Base-by-base conservation (phyloP, 2,113 vertebrate species). In the Salvator merianae region DNA sequence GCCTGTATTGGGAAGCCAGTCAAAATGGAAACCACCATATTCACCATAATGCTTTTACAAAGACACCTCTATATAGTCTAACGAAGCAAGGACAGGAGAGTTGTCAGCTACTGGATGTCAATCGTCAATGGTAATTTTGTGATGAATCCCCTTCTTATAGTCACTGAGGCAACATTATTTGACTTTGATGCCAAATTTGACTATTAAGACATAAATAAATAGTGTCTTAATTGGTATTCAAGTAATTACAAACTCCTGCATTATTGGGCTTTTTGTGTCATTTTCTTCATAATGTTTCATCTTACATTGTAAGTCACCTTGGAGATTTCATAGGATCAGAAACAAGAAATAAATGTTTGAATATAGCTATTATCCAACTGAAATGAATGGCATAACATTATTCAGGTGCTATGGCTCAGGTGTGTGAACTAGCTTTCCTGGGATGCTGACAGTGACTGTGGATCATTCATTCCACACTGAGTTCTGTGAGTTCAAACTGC, bases 401-500 rank as follows among this genome's bases (percentile, higher is more conserved):
- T 16, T n/a, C n/a, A n/a, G n/a, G n/a, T n/a, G n/a, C n/a, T 69
- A 6, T 50, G 65, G 20, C 28, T 34, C 30, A 68, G 30, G n/a
- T 30, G n/a, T 78, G 62, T 43, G 77, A 66, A 66, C n/a, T 47
- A 79, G 26, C 16, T 79, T 28, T 38, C 38, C 47, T 6, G 28
- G 62, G 77, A 65, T 77, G 30, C 50, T 69, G 38, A 47, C 59
- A 7, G 6, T 30, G n/a, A 26, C 1, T 0, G 74, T 85, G 82
- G 69, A 85, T 84, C 79, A 83, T 53, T 65, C 0, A 0, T 79
- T 83, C 50, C 32, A 84, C 91, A 87, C 71, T 80, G 86, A 85
- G 66, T 75, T 77, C 38, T 53, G 28, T 24, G 13, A 79, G 88
- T 91, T 83, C 86, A 90, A 84, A 55, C 81, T 82, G 79, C 83